Base-by-base conservation (phyloP, 2,888 invertebrate species). In the Brachypalpus laphriformis region DNA sequence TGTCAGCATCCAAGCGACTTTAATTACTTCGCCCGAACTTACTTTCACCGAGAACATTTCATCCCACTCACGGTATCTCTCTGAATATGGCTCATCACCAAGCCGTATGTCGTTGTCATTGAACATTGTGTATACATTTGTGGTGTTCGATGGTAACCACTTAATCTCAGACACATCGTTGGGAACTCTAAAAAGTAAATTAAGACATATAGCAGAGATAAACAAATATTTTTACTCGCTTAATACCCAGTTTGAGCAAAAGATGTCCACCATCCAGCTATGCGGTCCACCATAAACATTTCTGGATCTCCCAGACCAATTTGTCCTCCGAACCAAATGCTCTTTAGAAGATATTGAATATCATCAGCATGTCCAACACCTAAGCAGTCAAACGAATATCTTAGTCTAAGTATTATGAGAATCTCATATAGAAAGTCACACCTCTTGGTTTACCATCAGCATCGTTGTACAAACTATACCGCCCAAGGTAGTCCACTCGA, bases 401-500 rank as follows among this genome's bases (percentile, higher is more conserved):
- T 25, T 54, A 1, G n/a, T 34, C 2, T 1, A 1, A 0, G 11
- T 6, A 4, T 20, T 2, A 1, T 16, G 5, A 42, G 8, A n/a
- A 6, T n/a, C 25, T 22, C n/a, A 37, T n/a, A n/a, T n/a, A n/a
- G n/a, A n/a, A n/a, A n/a, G n/a, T n/a, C 37, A n/a, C 25, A 88
- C 91, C 90, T 42, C 63, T 51, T 14, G 87, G 87, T 7, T 92
- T 91, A 0, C 93, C 93, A 11, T 90, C 89, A 0, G 91, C 91
- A 76, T 93, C 92, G 65, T 92, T 90, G 49, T 92, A 92, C 72
- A 92, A 89, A 87, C 94, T 94, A 85, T 92, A 92, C 81, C 93
- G 90, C 3, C 95, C 95, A 75, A 93, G 90, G 88, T 93, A 94
- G 20, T 93, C 93, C 88, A 94, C 94, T 85, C 93, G 91, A 88